Conservation (phyloP, 1,140 invertebrate species). For the Patella vulgata region DNA sequence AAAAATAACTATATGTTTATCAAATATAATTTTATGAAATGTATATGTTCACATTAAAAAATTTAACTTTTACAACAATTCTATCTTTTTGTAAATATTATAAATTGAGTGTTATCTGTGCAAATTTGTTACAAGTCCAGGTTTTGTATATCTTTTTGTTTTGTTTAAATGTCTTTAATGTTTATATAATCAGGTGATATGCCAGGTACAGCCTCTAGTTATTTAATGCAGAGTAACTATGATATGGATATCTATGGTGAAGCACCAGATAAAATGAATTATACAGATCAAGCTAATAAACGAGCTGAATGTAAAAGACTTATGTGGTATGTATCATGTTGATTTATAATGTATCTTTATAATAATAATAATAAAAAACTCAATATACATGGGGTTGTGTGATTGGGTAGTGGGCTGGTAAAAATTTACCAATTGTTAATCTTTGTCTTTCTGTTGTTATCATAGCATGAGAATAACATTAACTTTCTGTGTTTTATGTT, state of each 20-base stretch:
- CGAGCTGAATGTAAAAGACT: slow-evolving; percentile 78
- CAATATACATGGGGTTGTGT: too few species aligned
- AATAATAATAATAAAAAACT: too few species aligned
- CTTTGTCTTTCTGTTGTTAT: too few species aligned
- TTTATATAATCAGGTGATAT: slow-evolving; percentile 49
- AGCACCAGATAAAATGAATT: slow-evolving; percentile 75
- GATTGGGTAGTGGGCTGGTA: too few species aligned
- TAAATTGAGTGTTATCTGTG: not conserved
- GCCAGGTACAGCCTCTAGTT: slow-evolving; percentile 60
- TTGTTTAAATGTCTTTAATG: not conserved
- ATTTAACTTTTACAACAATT: too few species aligned
- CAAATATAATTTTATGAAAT: too few species aligned
- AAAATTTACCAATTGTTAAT: too few species aligned
- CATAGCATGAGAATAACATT: too few species aligned
- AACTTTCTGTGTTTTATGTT: too few species aligned
- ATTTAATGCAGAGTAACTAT: slow-evolving; percentile 61
- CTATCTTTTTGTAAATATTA: too few species aligned
- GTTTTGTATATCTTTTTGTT: slow-evolving; percentile 20
- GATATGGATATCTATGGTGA: slow-evolving; percentile 69
- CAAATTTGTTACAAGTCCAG: not conserved
- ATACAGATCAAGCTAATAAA: slow-evolving; percentile 84
- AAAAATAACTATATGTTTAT: too few species aligned
- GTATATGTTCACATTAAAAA: slow-evolving; percentile 51
- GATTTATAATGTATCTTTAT: not conserved
- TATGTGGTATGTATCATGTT: slow-evolving; percentile 70